These are phyloP conservation scores for Cynocephalus volans DNA, from an alignment of 2,113 vertebrate species.

Conservation along the genomic window DNA sequence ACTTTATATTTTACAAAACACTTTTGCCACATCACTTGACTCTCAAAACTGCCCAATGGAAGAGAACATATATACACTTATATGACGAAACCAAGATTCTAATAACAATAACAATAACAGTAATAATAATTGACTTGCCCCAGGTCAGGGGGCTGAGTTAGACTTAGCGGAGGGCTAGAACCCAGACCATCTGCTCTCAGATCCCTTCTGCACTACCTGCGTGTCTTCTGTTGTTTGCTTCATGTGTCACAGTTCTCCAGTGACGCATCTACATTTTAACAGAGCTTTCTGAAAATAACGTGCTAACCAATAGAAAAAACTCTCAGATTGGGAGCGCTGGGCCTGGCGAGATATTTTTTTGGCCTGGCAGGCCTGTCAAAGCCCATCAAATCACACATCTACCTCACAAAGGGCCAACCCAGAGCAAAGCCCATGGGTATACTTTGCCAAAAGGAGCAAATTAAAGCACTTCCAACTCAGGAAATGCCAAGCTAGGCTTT, in stretches of 20 bases:
- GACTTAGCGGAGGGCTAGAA: not conserved
- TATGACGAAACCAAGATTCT: not conserved
- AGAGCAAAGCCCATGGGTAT: constrained; percentile 54
- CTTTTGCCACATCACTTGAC: not conserved
- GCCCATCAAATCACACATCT: constrained; percentile 69
- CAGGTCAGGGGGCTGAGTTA: not conserved
- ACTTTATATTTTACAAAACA: not conserved
- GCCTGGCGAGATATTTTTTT: constrained; percentile 47
- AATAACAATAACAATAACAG: not conserved
- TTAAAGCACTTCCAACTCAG: constrained; percentile 79
- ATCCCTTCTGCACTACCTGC: not conserved
- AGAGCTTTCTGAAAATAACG: constrained; percentile 67
- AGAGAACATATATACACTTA: not conserved
- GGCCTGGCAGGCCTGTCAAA: constrained; percentile 65
- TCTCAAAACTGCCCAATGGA: not conserved
- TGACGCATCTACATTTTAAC: constrained; percentile 46
- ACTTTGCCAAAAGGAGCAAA: constrained; percentile 65
- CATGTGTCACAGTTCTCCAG: not conserved
- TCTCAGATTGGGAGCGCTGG: not conserved
- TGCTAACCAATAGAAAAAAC: constrained; percentile 58
- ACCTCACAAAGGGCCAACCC: constrained; percentile 59
- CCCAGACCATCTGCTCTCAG: rapidly evolving
- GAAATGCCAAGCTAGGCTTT: constrained; percentile 73
- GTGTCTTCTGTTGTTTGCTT: constrained; percentile 23
- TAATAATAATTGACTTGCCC: not conserved